phyloP scores from a whole-genome alignment of 2,888 invertebrate genomes.

The Sinohyriopsis cumingii region DNA sequence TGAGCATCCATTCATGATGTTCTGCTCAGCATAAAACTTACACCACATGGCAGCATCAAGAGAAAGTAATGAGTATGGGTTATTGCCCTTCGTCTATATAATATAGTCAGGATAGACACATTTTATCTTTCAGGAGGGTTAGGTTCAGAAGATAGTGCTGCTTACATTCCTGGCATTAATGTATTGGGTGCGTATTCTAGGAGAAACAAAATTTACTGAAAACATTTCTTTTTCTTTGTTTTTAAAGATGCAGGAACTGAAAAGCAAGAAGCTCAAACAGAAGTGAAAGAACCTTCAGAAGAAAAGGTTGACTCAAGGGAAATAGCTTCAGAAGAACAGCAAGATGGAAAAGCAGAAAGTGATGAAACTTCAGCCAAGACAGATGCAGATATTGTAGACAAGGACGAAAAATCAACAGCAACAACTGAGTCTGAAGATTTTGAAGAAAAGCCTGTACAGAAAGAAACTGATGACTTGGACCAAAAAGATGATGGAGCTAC shows the following conservation, averaged over 20 bases:
- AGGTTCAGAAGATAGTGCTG: too few species aligned
- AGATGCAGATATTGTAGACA: constrained; percentile 2
- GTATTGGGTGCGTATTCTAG: too few species aligned
- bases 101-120: too few species aligned
- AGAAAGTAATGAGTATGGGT: too few species aligned
- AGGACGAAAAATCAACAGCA: constrained; percentile 10
- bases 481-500: constrained; percentile 13
- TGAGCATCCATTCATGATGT: too few species aligned
- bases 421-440: neutral
- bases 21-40: too few species aligned
- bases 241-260: constrained; percentile 13
- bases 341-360: neutral
- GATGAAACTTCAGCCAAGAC: too few species aligned
- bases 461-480: constrained; percentile 10
- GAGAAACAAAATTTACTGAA: too few species aligned
- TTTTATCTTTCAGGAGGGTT: too few species aligned
- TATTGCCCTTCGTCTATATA: too few species aligned
- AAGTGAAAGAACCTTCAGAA: constrained; percentile 5
- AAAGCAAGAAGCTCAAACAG: constrained; percentile 11
- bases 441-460: constrained; percentile 5
- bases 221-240: neutral
- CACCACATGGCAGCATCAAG: too few species aligned
- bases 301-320: constrained; percentile 2
- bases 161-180: too few species aligned
- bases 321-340: neutral